Evolutionary conservation across 2,888 invertebrate genomes (phyloP).

Genomic region (Ferdinandea cuprea): DNA sequence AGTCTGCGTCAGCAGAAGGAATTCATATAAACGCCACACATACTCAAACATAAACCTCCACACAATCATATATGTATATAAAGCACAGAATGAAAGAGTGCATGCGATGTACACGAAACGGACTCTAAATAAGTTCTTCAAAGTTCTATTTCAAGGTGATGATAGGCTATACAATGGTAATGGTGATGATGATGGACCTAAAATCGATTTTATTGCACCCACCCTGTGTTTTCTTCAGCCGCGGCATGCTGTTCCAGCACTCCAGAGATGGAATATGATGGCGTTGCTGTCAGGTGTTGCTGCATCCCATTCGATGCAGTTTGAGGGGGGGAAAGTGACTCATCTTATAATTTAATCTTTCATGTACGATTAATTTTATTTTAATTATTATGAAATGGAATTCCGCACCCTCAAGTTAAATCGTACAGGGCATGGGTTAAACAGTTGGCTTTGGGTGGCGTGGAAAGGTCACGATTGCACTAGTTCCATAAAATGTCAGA

Average conservation of each 20-base stretch:
- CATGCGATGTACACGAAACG: slow-evolving; percentile 29
- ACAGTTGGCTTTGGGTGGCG: not conserved
- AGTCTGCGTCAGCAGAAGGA: slow-evolving; percentile 30
- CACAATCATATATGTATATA: not conserved
- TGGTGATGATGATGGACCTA: slow-evolving; percentile 27
- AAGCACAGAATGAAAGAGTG: not conserved
- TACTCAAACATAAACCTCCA: not conserved
- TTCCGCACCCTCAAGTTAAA: not conserved
- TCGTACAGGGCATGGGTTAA: not conserved
- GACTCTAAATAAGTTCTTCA: slow-evolving; percentile 35
- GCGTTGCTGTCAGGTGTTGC: not conserved
- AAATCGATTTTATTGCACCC: slow-evolving; percentile 52
- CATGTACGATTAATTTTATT: not conserved
- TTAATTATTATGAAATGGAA: slow-evolving; percentile 15
- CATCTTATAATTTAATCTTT: slow-evolving; percentile 11
- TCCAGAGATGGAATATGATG: not conserved
- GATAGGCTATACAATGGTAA: slow-evolving; percentile 2
- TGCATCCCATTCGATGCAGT: not conserved
- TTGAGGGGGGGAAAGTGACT: not conserved
- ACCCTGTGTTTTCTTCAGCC: slow-evolving; percentile 6
- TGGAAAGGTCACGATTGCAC: not conserved
- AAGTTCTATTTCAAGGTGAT: slow-evolving; percentile 51
- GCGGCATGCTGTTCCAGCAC: not conserved
- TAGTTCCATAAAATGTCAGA: slow-evolving; percentile 29
- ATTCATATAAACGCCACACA: slow-evolving; percentile 5